A percentile compares a stretch with the other conserved stretches of the same genome.
These are phyloP conservation scores for Papilio dardanus DNA, from an alignment of 1,140 invertebrate species.

Conservation along the genomic window DNA sequence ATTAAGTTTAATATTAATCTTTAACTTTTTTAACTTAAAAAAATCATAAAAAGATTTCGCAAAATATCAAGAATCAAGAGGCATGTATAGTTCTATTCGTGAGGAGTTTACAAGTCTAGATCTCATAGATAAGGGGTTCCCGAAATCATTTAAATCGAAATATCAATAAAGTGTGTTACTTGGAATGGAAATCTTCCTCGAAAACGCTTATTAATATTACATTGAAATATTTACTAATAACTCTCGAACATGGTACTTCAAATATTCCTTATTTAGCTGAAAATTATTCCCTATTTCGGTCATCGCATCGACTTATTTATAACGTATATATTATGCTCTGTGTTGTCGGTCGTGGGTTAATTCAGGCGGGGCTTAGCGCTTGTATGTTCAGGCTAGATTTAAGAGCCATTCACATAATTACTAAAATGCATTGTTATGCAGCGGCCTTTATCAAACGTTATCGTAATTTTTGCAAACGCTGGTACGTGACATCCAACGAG, in stretches of 20 bases:
- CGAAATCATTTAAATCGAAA: too few species aligned
- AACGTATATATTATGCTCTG: conserved; percentile 9
- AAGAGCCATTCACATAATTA: conserved; percentile 22
- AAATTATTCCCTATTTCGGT: conserved; percentile 4
- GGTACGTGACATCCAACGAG: background rate
- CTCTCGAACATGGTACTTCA: background rate
- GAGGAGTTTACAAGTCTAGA: too few species aligned
- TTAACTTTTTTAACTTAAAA: too few species aligned
- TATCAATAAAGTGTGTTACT: too few species aligned
- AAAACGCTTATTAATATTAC: too few species aligned
- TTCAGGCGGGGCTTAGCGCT: conserved; percentile 5
- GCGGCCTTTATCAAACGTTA: background rate
- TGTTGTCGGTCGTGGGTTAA: conserved; percentile 16
- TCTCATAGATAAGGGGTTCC: too few species aligned
- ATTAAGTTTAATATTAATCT: too few species aligned
- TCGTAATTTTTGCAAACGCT: conserved; percentile 18
- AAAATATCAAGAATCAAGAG: too few species aligned
- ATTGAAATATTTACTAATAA: background rate
- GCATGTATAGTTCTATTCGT: too few species aligned
- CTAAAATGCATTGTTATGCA: conserved; percentile 23
- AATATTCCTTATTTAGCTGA: background rate
- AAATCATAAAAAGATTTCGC: too few species aligned
- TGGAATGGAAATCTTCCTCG: too few species aligned
- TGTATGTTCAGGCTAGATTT: conserved; percentile 18
- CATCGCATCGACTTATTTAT: background rate